These are phyloP conservation scores for Acleris cristana DNA, from an alignment of 2,888 invertebrate species.

Conservation along the genomic window DNA sequence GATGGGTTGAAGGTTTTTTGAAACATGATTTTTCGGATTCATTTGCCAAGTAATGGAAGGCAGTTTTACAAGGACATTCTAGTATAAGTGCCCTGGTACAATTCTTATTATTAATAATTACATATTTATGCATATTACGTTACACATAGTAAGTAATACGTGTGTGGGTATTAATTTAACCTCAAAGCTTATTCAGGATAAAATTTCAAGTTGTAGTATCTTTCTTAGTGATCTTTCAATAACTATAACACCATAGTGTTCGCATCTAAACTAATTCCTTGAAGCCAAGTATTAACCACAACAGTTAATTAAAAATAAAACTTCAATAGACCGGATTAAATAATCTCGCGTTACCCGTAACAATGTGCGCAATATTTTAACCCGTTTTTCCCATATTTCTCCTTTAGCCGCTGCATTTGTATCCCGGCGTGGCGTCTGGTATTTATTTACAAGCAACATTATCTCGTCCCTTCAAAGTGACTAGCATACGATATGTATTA, in stretches of 20 bases:
- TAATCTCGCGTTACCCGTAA: constrained; percentile 59
- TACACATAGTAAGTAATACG: too few relatives aligned
- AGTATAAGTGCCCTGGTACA: too few relatives aligned
- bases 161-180: too few relatives aligned
- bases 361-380: constrained; percentile 69
- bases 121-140: too few relatives aligned
- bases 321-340: constrained; percentile 39
- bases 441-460: constrained; percentile 78
- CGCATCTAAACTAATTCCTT: neutral
- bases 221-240: too few relatives aligned
- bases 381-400: constrained; percentile 78
- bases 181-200: too few relatives aligned
- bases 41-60: too few relatives aligned
- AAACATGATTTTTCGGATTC: too few relatives aligned
- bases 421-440: constrained; percentile 64
- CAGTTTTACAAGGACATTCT: too few relatives aligned
- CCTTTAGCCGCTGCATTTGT: constrained; percentile 70
- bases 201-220: too few relatives aligned
- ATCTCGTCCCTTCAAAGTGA: constrained; percentile 75
- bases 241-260: neutral
- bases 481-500: constrained; percentile 68
- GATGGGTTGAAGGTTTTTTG: neutral
- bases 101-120: too few relatives aligned
- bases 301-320: neutral
- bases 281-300: neutral